Evolutionary conservation across 2,113 vertebrate genomes (phyloP).

Genomic region (Mesembrinibis cayennensis): DNA sequence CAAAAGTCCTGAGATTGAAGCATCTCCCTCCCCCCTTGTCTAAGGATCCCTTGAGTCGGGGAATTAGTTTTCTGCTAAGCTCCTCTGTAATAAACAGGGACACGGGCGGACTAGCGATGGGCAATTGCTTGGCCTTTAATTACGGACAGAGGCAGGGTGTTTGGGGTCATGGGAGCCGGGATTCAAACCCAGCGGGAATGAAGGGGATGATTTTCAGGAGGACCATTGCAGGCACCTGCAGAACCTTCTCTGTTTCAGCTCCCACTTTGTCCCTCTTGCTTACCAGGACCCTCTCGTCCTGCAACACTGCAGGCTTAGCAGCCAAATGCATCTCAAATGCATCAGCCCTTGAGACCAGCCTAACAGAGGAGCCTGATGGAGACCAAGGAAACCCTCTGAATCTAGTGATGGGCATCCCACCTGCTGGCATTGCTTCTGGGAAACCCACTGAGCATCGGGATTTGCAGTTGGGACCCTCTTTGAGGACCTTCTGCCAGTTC

Average conservation of each 20-base stretch:
- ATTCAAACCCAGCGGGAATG: background rate
- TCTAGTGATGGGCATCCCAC: background rate
- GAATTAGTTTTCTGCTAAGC: constrained; percentile 10
- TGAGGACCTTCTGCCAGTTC: background rate
- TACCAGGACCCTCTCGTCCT: background rate
- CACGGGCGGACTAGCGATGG: background rate
- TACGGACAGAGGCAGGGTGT: background rate
- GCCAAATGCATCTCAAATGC: background rate
- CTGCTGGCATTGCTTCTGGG: background rate
- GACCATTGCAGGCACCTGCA: background rate
- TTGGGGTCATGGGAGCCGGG: background rate
- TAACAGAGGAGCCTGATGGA: background rate
- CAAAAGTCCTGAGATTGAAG: background rate
- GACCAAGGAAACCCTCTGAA: background rate
- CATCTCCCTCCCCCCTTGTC: background rate
- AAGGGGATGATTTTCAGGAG: background rate
- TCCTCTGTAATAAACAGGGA: background rate
- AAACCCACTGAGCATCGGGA: background rate
- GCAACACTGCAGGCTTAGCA: background rate
- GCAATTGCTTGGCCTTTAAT: background rate
- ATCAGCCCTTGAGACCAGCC: background rate
- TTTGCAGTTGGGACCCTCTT: background rate
- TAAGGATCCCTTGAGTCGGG: background rate
- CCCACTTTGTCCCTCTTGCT: background rate
- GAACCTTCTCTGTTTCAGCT: background rate